Evolutionary conservation across 1,140 invertebrate species (phyloP), one percentile per base, ranked within the genome.

Genomic region (Spodoptera litura): DNA sequence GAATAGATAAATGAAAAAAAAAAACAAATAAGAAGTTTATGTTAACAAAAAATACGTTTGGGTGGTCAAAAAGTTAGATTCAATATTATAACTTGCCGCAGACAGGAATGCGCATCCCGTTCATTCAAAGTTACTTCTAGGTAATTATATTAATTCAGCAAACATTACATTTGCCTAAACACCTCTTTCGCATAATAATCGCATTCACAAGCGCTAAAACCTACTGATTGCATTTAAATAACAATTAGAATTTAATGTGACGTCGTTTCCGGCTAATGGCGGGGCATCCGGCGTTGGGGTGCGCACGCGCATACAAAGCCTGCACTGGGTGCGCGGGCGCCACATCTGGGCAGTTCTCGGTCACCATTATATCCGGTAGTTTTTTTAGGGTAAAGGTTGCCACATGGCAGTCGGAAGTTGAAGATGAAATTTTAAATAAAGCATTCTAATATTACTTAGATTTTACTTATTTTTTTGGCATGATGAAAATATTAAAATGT

Each of bases 181-280:
- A 61, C 72, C 38, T 31, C 35, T 55, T 72, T 72, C 38, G 70
- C 53, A 58, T 72, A 72, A 72, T 72, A 72, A 72, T 62, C 61
- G 25, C 59, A 78, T 78, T 71, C 35, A 52, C 13, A 66, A 44
- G 55, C 66, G 61, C 35, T 71, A 78, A 71, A 78, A 52, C 55
- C 59, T 72, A 49, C 20, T 79, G 62, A 82, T 81, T 77, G 81
- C 83, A 89, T 87, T 89, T 89, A 84, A 89, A 89, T 86, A 83
- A 87, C 86, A 87, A 90, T 91, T 91, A 90, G 83, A 81, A 85
- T 86, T 87, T 81, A 87, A 86, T 87, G 85, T 89, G 51, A 87
- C 80, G 83, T 78, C 52, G 78, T 83, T 88, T 91, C 90, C 90
- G 87, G 74, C 76, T 66, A 61, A 61, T 58, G 80, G 83, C 82